A percentile compares a stretch with the other conserved stretches of the same genome.
phyloP scores from a whole-genome alignment of 1,140 invertebrate species.

The Adoxophyes honmai region DNA sequence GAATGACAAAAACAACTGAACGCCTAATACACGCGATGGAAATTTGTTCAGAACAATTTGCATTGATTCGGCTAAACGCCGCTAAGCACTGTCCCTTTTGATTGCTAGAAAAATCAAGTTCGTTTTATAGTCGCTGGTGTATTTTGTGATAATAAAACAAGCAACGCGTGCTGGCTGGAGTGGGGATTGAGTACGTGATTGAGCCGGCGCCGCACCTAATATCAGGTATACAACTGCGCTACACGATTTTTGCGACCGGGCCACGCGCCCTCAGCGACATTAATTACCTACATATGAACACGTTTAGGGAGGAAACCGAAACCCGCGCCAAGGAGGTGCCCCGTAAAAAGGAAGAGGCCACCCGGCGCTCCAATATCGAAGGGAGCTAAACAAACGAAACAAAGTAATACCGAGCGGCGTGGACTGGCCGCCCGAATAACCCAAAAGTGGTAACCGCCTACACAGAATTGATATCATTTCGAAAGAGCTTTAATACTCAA shows the following conservation, averaged over 20 bases:
- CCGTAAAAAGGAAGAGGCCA: not conserved
- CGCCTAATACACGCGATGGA: too few relatives aligned
- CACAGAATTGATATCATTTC: not conserved
- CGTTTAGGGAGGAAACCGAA: not conserved
- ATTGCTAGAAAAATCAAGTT: too few relatives aligned
- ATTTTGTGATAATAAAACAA: too few relatives aligned
- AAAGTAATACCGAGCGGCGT: not conserved
- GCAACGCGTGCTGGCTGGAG: not conserved
- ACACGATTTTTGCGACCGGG: constrained; percentile 13
- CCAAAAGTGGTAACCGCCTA: too few relatives aligned
- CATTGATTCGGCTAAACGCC: too few relatives aligned
- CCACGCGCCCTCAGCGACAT: not conserved
- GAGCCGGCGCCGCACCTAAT: not conserved
- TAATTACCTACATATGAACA: constrained; percentile 10
- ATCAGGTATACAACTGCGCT: constrained; percentile 3
- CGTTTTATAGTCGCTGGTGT: too few relatives aligned
- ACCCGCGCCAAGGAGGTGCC: not conserved
- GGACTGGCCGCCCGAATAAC: not conserved
- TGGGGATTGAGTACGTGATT: constrained; percentile 4
- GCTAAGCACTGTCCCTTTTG: too few relatives aligned
- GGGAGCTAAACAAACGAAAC: constrained; percentile 2
- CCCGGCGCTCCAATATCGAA: not conserved
- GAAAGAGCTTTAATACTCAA: not conserved
- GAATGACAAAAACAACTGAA: too few relatives aligned
- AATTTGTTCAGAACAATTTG: too few relatives aligned